Percentiles rank a stretch among this genome's conserved stretches.
These are phyloP conservation scores for Corythoichthys intestinalis DNA, from an alignment of 2,113 vertebrate species.

Conservation along the genomic window DNA sequence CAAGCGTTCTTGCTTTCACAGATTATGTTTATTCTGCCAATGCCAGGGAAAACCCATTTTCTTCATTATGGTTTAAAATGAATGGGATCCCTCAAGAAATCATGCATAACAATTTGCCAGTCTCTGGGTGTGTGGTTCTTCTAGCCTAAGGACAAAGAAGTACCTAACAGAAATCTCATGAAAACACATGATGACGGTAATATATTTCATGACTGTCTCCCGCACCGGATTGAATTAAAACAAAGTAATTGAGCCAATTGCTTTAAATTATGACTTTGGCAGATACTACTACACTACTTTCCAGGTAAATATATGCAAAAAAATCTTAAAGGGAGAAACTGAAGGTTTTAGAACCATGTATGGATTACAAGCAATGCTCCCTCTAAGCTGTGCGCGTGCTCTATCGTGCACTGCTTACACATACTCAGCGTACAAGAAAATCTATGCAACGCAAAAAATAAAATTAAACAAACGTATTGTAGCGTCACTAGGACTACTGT, in stretches of 20 bases:
- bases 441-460: too few species aligned
- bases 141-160: background rate
- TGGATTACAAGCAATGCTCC: too few species aligned
- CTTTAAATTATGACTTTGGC: background rate
- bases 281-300: background rate
- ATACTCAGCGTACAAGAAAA: too few species aligned
- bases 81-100: conserved; percentile 36
- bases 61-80: conserved; percentile 21
- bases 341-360: background rate
- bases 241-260: background rate
- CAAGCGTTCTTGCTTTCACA: conserved; percentile 28
- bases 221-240: background rate
- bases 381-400: too few species aligned
- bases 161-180: conserved; percentile 5
- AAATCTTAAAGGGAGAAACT: background rate
- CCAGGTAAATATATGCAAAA: background rate
- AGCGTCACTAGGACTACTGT: too few species aligned
- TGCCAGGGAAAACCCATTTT: conserved; percentile 26
- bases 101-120: conserved; percentile 21
- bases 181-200: background rate
- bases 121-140: conserved; percentile 1
- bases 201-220: background rate
- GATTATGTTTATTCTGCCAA: conserved; percentile 53
- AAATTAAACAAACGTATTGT: too few species aligned
- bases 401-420: too few species aligned